These are phyloP conservation scores for Calephelis nemesis DNA, from an alignment of 1,140 invertebrate genomes.

Conservation along the genomic window DNA sequence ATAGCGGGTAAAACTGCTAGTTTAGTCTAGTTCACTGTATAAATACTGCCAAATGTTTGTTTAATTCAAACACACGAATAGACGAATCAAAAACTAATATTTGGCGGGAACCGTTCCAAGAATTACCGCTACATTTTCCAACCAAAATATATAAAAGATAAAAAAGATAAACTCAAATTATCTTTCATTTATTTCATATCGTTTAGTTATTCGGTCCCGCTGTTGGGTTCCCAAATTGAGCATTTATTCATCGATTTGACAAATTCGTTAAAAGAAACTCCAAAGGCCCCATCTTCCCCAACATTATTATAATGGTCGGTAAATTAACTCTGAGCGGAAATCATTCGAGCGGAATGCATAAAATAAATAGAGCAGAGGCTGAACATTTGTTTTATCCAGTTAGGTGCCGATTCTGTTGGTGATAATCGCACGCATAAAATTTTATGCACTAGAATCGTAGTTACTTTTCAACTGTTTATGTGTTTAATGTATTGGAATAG, in stretches of 20 bases:
- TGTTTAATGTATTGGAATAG: conserved; percentile 21
- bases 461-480: conserved; percentile 35
- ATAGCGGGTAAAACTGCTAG: too few species aligned
- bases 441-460: conserved; percentile 33
- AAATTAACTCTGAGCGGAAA: conserved; percentile 53
- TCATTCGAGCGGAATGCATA: conserved; percentile 51
- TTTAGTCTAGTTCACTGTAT: too few species aligned
- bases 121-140: too few species aligned
- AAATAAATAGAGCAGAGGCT: conserved; percentile 49
- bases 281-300: conserved; percentile 11
- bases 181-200: neutral
- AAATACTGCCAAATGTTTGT: too few species aligned
- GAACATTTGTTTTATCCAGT: conserved; percentile 34
- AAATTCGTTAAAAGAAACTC: conserved; percentile 11
- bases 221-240: neutral
- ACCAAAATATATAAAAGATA: neutral
- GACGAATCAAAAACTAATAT: too few species aligned
- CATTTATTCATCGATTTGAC: conserved; percentile 11
- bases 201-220: neutral
- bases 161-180: neutral
- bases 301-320: conserved; percentile 52
- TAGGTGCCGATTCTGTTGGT: conserved; percentile 26
- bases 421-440: conserved; percentile 43
- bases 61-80: too few species aligned
- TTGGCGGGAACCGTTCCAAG: too few species aligned